Base-by-base conservation (phyloP, 2,888 invertebrate genomes). In the Heteromyza rotundicornis region DNA sequence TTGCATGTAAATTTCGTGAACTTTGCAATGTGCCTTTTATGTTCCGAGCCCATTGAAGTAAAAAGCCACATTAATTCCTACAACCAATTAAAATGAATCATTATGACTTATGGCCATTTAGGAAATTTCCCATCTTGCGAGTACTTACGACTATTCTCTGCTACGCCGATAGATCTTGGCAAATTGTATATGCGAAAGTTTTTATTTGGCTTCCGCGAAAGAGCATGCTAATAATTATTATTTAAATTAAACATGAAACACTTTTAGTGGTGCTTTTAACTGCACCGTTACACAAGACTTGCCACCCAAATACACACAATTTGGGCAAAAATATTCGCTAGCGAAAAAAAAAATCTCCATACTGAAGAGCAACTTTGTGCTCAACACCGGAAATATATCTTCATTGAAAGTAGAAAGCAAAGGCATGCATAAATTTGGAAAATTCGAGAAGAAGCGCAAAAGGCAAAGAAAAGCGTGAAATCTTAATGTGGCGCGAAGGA, bases 1-100 rank as follows among this genome's bases (percentile, higher is more conserved):
- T n/a, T n/a, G n/a, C n/a, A n/a, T n/a, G n/a, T n/a, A n/a, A n/a
- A n/a, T n/a, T n/a, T n/a, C n/a, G n/a, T n/a, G n/a, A n/a, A n/a
- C n/a, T n/a, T n/a, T n/a, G n/a, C n/a, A n/a, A n/a, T n/a, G n/a
- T n/a, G n/a, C n/a, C n/a, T n/a, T n/a, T n/a, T n/a, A n/a, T n/a
- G n/a, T n/a, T n/a, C n/a, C n/a, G n/a, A n/a, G n/a, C n/a, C n/a
- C n/a, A n/a, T n/a, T n/a, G n/a, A n/a, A n/a, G n/a, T n/a, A n/a
- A n/a, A n/a, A n/a, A n/a, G n/a, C n/a, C n/a, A n/a, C n/a, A n/a
- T n/a, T n/a, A n/a, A n/a, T n/a, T n/a, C n/a, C n/a, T n/a, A n/a
- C 20, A 23, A 51, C 22, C 16, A 51, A 51, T 51, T 51, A 23
- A 51, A 51, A 51, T 51, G 3, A 51, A 51, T 51, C 20, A 51